Conservation (phyloP, 1,140 invertebrate genomes). For the Drosophila ercepeae region DNA sequence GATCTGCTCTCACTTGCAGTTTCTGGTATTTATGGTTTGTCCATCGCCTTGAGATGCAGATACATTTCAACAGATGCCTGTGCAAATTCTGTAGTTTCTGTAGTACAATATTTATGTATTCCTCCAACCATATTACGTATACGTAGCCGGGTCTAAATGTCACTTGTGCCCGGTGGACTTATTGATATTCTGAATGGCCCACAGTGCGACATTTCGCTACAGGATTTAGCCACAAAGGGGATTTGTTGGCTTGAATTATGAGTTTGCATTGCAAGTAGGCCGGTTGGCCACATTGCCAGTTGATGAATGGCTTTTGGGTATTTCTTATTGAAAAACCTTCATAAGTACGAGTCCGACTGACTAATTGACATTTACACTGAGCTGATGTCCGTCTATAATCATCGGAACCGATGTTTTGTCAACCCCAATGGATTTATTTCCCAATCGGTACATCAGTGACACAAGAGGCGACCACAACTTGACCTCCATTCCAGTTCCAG, state of each 20-base stretch:
- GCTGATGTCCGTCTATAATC: constrained; percentile 40
- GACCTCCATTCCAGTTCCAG: constrained; percentile 60
- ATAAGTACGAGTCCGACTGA: constrained; percentile 6
- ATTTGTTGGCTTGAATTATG: constrained; percentile 16
- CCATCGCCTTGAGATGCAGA: constrained; percentile 34
- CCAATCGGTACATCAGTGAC: constrained; percentile 42
- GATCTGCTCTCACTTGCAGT: constrained; percentile 27
- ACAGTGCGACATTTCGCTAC: constrained; percentile 38
- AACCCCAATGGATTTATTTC: constrained; percentile 23
- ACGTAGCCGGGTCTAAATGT: constrained; percentile 52
- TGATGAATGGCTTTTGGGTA: constrained; percentile 48
- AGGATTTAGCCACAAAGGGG: constrained; percentile 18
- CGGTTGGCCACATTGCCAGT: too few relatives aligned
- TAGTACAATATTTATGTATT: constrained; percentile 40
- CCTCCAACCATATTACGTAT: constrained; percentile 37
- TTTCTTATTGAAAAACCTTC: constrained; percentile 23
- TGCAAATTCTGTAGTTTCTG: constrained; percentile 24
- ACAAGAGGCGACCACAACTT: constrained; percentile 70
- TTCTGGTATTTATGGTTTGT: constrained; percentile 55
- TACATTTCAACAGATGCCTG: constrained; percentile 25
- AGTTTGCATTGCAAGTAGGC: constrained; percentile 9
- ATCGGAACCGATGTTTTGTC: constrained; percentile 40
- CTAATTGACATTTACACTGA: constrained; percentile 46
- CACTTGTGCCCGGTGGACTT: constrained; percentile 55
- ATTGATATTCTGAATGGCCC: constrained; percentile 66